Base-by-base conservation (phyloP, 2,888 invertebrate species). In the Meghimatium bilineatum region DNA sequence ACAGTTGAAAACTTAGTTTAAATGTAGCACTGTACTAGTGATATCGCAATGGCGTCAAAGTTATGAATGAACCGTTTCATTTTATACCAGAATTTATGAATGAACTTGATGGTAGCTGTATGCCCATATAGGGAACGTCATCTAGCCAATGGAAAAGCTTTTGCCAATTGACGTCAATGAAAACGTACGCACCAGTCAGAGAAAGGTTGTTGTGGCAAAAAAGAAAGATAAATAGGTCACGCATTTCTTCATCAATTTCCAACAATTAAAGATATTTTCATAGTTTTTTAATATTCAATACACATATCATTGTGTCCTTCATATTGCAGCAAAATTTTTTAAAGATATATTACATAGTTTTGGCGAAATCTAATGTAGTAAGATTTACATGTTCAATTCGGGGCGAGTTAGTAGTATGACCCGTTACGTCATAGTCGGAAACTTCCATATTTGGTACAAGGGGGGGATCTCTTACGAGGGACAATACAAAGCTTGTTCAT, bases 121-220 rank as follows among this genome's bases (percentile, higher is more conserved):
- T 88, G 88, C 87, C 92, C 91, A 89, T 90, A 91, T 91, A 90
- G 89, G 91, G 90, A 86, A 87, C 85, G 84, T 88, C 86, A 88
- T 83, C 78, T 67, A 85, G 78, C 91, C 91, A 92, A 91, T 91
- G 86, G 87, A 74, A 87, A 81, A 34, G 75, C 83, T 83, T 52
- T 32, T 23, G 38, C 63, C 34, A 34, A 85, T 85, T 88, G 88
- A 88, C 88, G 88, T 88, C 86, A 87, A 82, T 79, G 86, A 77
- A 86, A 80, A 78, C 67, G 60, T 85, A 87, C 81, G 84, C 84
- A 84, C 84, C 85, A 76, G 88, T 87, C 87, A 86, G 86, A 76
- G 77, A 86, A 85, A 86, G 84, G 85, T 86, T 87, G 84, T 83
- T 85, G 77, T 82, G 66, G 49, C 60, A 69, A n/a, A n/a, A n/a